A percentile compares a stretch with the other conserved stretches of the same genome.
phyloP scores from a whole-genome alignment of 2,888 invertebrate species.

The Drosophila mimetica region DNA sequence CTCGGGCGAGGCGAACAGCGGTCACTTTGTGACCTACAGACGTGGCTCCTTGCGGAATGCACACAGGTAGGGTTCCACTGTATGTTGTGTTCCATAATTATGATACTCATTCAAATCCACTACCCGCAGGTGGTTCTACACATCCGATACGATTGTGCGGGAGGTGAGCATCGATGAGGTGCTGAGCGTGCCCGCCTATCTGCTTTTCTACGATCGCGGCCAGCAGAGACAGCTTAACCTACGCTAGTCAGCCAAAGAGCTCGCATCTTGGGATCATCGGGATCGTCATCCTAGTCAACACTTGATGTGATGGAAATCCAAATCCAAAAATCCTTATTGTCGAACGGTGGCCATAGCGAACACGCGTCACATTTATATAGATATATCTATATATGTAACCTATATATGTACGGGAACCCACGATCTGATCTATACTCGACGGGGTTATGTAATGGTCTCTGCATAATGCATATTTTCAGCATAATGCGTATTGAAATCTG shows the following conservation, averaged over 20 bases:
- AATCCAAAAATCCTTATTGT: constrained; percentile 21
- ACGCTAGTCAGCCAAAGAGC: constrained; percentile 32
- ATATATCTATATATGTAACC: constrained; percentile 18
- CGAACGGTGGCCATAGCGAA: constrained; percentile 26
- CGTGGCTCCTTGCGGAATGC: constrained; percentile 86
- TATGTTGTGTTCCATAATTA: no score
- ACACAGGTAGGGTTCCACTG: constrained; percentile 84
- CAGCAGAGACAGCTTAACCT: constrained; percentile 80
- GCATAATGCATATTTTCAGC: constrained; percentile 10
- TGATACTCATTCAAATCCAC: not conserved
- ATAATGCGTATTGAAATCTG: not conserved
- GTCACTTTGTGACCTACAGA: constrained; percentile 97
- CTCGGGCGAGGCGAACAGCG: constrained; percentile 94
- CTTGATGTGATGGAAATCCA: constrained; percentile 28
- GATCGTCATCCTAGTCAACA: constrained; percentile 26
- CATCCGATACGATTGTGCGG: constrained; percentile 93
- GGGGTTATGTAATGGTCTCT: constrained; percentile 25
- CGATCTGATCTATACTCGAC: constrained; percentile 21
- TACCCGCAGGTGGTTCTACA: constrained; percentile 91
- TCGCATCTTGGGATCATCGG: constrained; percentile 1
- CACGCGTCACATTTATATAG: constrained; percentile 9
- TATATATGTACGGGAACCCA: constrained; percentile 11
- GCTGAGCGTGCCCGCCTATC: constrained; percentile 93
- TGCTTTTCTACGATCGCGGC: constrained; percentile 94
- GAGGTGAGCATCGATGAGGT: constrained; percentile 93